phyloP scores from a whole-genome alignment of 2,888 invertebrate genomes.

The Amblyjoppa fuscipennis region DNA sequence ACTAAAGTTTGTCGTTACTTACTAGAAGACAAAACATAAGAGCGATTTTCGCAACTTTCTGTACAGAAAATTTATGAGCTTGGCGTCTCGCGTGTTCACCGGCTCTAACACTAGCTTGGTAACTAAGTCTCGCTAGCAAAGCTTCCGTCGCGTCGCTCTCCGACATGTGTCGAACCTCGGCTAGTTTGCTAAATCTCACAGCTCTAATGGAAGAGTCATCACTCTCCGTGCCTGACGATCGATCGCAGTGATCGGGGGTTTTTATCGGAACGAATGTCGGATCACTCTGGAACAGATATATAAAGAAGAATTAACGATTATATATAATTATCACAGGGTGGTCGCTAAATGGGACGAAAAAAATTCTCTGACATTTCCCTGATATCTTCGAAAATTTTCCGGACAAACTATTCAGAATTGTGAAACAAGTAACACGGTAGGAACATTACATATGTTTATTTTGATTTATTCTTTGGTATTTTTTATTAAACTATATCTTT shows the following conservation, averaged over 20 bases:
- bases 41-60: constrained; percentile 93
- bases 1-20: constrained; percentile 79
- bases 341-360: too few species aligned
- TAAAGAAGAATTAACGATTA: neutral
- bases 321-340: neutral
- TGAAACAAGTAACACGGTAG: too few species aligned
- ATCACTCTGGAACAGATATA: constrained; percentile 89
- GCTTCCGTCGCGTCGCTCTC: constrained; percentile 97
- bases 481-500: too few species aligned
- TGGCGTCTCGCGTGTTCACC: constrained; percentile 91
- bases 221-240: constrained; percentile 91
- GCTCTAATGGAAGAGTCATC: constrained; percentile 94
- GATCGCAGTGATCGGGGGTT: constrained; percentile 89
- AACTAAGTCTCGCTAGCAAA: constrained; percentile 96
- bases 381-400: too few species aligned
- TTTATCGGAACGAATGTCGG: constrained; percentile 97
- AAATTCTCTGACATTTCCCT: too few species aligned
- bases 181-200: constrained; percentile 96
- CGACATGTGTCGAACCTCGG: constrained; percentile 95
- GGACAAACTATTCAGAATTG: too few species aligned
- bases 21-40: constrained; percentile 95
- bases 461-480: too few species aligned
- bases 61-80: constrained; percentile 91
- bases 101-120: constrained; percentile 95
- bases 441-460: too few species aligned